Evolutionary conservation across 1,140 invertebrate genomes (phyloP).

Genomic region (Drosophila asahinai): DNA sequence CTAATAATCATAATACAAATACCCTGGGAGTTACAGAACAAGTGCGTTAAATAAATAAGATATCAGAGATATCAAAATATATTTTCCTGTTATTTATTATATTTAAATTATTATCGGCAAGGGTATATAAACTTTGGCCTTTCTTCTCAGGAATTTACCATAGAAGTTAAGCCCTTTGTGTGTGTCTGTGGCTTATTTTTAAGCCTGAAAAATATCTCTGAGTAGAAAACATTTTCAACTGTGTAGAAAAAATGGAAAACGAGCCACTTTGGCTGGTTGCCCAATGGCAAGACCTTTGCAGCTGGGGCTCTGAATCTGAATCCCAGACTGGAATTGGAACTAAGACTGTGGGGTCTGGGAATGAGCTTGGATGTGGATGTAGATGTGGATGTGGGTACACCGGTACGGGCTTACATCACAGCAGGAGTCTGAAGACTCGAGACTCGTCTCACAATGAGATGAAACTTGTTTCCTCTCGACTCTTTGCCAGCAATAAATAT

Average conservation of each 20-base stretch:
- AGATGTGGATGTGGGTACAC: not conserved
- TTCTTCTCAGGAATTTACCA: no score
- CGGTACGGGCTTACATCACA: constrained; percentile 66
- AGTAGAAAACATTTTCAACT: not conserved
- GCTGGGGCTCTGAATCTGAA: constrained; percentile 20
- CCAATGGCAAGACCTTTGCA: constrained; percentile 53
- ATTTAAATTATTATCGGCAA: no score
- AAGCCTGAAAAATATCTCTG: no score
- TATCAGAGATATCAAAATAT: no score
- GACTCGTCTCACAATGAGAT: constrained; percentile 49
- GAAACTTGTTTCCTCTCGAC: constrained; percentile 69
- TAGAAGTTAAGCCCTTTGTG: no score
- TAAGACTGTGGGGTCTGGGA: constrained; percentile 16
- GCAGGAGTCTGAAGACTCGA: constrained; percentile 56
- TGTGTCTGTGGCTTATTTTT: no score
- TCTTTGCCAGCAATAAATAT: constrained; percentile 74
- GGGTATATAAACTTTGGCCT: no score
- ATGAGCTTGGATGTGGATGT: constrained; percentile 14
- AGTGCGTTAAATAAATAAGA: constrained; percentile 22
- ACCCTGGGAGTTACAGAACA: constrained; percentile 2
- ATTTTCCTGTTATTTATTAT: no score
- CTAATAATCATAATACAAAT: constrained; percentile 16
- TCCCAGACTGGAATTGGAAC: constrained; percentile 34
- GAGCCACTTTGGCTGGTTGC: constrained; percentile 18
- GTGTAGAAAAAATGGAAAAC: constrained; percentile 2